Conservation (phyloP, 1,140 invertebrate species). For the Drosophila ercepeae region DNA sequence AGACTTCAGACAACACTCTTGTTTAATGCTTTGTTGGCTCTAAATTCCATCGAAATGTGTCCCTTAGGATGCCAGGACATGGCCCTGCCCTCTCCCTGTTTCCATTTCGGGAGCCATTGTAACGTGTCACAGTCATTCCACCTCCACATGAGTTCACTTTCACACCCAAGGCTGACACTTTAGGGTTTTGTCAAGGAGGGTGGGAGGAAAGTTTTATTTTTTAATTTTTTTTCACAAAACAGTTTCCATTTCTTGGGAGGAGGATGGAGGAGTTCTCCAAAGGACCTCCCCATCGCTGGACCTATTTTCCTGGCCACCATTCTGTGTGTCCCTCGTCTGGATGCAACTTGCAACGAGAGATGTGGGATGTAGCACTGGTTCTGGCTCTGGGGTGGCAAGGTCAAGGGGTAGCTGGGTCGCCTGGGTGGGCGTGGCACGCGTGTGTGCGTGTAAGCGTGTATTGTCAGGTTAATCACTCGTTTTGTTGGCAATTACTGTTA, state of each 20-base stretch:
- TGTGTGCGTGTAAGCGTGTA: slow-evolving; percentile 36
- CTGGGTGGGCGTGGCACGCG: slow-evolving; percentile 1
- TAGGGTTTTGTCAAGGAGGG: not conserved
- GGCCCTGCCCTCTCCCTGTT: not conserved
- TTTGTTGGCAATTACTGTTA: slow-evolving; percentile 78
- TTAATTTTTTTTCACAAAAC: no score
- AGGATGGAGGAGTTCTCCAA: no score
- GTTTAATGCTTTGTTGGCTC: slow-evolving; percentile 28
- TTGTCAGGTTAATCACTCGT: slow-evolving; percentile 78
- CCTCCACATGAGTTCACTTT: not conserved
- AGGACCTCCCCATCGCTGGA: no score
- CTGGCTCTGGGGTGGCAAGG: slow-evolving; percentile 36
- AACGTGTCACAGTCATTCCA: slow-evolving; percentile 32
- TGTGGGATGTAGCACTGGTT: not conserved
- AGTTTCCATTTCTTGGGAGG: no score
- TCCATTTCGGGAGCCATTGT: slow-evolving; percentile 20
- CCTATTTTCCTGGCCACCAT: not conserved
- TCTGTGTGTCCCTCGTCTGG: not conserved
- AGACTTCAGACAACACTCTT: slow-evolving; percentile 18
- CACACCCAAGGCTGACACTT: not conserved
- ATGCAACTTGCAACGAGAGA: slow-evolving; percentile 14
- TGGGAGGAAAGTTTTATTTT: no score
- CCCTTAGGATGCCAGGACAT: slow-evolving; percentile 5
- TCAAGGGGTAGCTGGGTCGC: slow-evolving; percentile 27
- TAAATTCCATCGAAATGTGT: slow-evolving; percentile 7